Percentiles rank a stretch among this genome's conserved stretches.
Conservation (phyloP, 1,140 invertebrate species). For the Drosophila sulfurigaster region DNA sequence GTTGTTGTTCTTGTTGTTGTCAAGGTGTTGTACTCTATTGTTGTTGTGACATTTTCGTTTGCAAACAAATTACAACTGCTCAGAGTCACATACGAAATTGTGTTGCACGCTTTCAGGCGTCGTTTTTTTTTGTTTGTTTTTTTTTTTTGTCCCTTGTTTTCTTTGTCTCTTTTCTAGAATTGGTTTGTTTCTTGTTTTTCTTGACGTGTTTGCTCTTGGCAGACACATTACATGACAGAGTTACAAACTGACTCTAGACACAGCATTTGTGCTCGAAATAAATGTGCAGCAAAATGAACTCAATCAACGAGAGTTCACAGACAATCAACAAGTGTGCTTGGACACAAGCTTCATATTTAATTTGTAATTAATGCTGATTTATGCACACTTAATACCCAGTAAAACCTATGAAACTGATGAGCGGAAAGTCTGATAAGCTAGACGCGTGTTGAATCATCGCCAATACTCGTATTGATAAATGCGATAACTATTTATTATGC, state of each 20-base stretch:
- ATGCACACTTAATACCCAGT: background rate
- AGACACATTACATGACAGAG: conserved; percentile 31
- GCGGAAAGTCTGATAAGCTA: background rate
- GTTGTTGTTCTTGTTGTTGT: conserved; percentile 31
- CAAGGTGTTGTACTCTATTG: conserved; percentile 49
- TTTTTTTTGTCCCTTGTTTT: conserved; percentile 41
- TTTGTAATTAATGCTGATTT: conserved; percentile 15
- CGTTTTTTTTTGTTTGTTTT: conserved; percentile 30
- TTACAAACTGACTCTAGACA: conserved; percentile 4
- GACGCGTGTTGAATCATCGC: background rate
- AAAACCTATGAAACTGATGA: background rate
- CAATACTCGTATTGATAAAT: background rate
- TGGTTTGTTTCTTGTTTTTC: conserved; percentile 28
- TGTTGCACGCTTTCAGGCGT: conserved; percentile 59
- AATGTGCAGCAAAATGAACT: conserved; percentile 19
- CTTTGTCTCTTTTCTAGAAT: conserved; percentile 1
- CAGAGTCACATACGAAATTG: conserved; percentile 32
- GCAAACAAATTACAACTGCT: conserved; percentile 52
- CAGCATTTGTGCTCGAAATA: background rate
- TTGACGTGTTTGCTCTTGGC: conserved; percentile 48
- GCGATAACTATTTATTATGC: no score
- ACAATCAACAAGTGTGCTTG: conserved; percentile 19
- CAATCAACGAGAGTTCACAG: background rate
- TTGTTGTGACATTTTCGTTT: conserved; percentile 45
- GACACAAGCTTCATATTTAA: conserved; percentile 1